Conservation (phyloP, 2,113 vertebrate species). For the Sylvilagus bachmani region DNA sequence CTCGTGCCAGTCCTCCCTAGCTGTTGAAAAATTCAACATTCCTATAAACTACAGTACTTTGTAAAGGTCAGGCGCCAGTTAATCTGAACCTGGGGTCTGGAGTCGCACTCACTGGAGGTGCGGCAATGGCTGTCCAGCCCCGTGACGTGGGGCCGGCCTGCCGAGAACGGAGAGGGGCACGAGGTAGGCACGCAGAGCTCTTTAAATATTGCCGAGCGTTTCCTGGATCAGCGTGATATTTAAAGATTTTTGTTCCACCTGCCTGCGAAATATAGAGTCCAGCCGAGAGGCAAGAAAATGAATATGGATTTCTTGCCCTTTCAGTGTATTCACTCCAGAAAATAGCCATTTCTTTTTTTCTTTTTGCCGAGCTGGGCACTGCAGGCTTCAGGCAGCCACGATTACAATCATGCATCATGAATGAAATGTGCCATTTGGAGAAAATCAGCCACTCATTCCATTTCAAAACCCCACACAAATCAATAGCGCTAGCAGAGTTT, state of each 20-base stretch:
- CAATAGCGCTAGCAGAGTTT: slow-evolving; percentile 78
- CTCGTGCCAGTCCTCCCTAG: slow-evolving; percentile 54
- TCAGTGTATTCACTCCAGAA: slow-evolving; percentile 82
- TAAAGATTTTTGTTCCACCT: slow-evolving; percentile 85
- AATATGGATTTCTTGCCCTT: slow-evolving; percentile 84
- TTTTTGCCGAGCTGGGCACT: slow-evolving; percentile 70
- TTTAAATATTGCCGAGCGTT: slow-evolving; percentile 72
- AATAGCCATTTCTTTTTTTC: slow-evolving; percentile 78
- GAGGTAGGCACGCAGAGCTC: slow-evolving; percentile 56
- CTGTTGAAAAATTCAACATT: slow-evolving; percentile 87
- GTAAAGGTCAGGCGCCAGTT: slow-evolving; percentile 77
- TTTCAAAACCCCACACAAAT: slow-evolving; percentile 81
- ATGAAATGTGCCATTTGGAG: slow-evolving; percentile 87
- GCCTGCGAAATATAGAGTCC: slow-evolving; percentile 81
- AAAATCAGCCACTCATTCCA: slow-evolving; percentile 86
- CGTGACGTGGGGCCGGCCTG: slow-evolving; percentile 56
- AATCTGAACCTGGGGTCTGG: slow-evolving; percentile 69
- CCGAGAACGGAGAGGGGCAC: slow-evolving; percentile 12
- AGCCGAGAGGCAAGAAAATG: slow-evolving; percentile 84
- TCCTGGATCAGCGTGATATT: slow-evolving; percentile 85
- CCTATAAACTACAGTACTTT: slow-evolving; percentile 76
- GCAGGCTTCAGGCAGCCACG: slow-evolving; percentile 76
- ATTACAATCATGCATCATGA: slow-evolving; percentile 87
- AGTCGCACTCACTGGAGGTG: not conserved
- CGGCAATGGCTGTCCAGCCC: slow-evolving; percentile 59